These are phyloP conservation scores for Suncus etruscus DNA, from an alignment of 2,113 vertebrate genomes.

Conservation along the genomic window DNA sequence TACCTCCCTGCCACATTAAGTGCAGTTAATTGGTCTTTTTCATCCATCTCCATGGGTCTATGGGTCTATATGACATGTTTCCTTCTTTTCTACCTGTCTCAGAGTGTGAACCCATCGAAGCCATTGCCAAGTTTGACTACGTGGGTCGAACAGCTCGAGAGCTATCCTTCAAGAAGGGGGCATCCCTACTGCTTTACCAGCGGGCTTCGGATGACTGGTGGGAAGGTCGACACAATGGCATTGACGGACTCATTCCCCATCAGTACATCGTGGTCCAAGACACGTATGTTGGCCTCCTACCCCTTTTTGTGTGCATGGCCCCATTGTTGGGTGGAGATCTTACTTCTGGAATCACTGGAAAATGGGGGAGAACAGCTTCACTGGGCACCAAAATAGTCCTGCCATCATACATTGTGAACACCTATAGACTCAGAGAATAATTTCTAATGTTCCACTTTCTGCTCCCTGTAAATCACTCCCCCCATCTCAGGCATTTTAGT, in stretches of 20 bases:
- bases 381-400: fast-evolving
- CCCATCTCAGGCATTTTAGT: background rate
- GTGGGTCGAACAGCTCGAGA: constrained; percentile 94
- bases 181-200: constrained; percentile 93
- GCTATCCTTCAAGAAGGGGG: constrained; percentile 97
- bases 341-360: background rate
- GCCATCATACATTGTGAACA: background rate
- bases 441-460: background rate
- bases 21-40: background rate
- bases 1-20: background rate
- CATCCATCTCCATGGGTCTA: background rate
- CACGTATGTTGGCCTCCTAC: constrained; percentile 88
- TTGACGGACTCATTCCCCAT: constrained; percentile 95
- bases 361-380: background rate
- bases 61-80: constrained; percentile 6
- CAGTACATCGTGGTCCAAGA: constrained; percentile 98
- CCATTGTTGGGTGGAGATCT: background rate
- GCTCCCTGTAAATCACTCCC: background rate
- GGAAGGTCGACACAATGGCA: constrained; percentile 95
- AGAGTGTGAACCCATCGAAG: constrained; percentile 97
- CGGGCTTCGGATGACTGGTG: constrained; percentile 98
- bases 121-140: constrained; percentile 97
- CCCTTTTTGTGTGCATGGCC: background rate
- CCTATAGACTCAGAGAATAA: background rate
- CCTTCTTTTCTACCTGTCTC: constrained; percentile 81